Base-by-base conservation (phyloP, 2,888 invertebrate genomes). In the Malacosoma neustria region DNA sequence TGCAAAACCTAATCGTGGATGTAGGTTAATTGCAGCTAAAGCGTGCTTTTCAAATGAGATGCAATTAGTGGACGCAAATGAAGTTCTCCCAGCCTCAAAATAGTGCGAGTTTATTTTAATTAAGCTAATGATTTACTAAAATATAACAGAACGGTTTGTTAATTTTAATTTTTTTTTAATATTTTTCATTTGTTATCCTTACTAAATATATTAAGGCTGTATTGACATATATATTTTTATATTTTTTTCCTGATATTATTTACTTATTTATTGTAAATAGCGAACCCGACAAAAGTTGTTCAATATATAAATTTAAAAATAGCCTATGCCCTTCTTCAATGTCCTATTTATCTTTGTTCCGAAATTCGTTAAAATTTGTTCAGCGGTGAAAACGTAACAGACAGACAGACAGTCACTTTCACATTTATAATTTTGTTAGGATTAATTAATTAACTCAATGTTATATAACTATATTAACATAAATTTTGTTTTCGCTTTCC, bases 1-100 rank as follows among this genome's bases (percentile, higher is more conserved):
- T 1, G 76, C 64, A 2, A 76, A 61, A 43, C 76, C 75, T 51
- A 79, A 73, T 37, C 79, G 72, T 57, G 61, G 47, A 74, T 72
- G 57, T 69, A 49, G 73, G 70, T 71, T 72, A 72, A 73, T 72
- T 71, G 72, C 61, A 39, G 56, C 57, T 54, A 54, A 53, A 41
- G 60, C 44, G 49, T 52, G 46, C 54, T 67, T 71, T 70, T 71
- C 64, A 65, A 71, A 72, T 68, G 70, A 70, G 68, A 57, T 57
- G 72, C 72, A 73, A 73, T 73, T 74, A 73, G 66, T 57, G 56
- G 48, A 63, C 61, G 60, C 22, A 22, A 22, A 22, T 63, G 57
- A 56, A 60, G 47, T 39, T 42, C 55, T 46, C 49, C 52, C 53
- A 58, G 46, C 61, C 54, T 49, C 54, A 43, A 60, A 64, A 60